Evolutionary conservation across 2,113 vertebrate species (phyloP), one percentile per base, ranked within the genome.

Genomic region (Mesitornis unicolor): DNA sequence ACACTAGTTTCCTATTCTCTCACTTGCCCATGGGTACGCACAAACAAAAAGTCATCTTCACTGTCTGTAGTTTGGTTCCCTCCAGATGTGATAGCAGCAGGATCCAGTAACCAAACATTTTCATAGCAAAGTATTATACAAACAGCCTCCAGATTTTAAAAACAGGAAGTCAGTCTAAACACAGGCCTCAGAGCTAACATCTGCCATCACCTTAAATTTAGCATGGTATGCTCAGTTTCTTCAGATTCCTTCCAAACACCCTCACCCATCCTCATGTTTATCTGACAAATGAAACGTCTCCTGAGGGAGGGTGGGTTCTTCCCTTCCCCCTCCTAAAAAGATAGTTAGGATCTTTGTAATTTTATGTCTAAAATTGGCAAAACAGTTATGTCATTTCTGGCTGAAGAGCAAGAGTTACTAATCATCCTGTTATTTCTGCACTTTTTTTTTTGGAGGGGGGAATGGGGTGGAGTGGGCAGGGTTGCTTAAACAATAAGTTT

Each of bases 111-210:
- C 47, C 47, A 89, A 93, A 84, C 50, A 87, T 78, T 92, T 90
- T 87, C 69, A 75, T 47, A 71, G 64, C 59, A 50, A 91, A 95
- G 35, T 43, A 71, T 84, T 84, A 94, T 26, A 93, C 57, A 96
- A 95, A 96, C 61, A 94, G 79, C 16, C 28, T 86, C 29, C 16
- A 50, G 70, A 93, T 67, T 83, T 91, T 85, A 91, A 91, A 93
- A 96, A 93, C 90, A 96, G 92, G 71, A 94, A 96, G 26, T 45
- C 70, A 70, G 67, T 80, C 50, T 95, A 94, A 95, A 94, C 85
- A 82, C 42, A 59, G 35, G 26, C 53, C 36, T 95, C 91, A 57
- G 48, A 89, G 25, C 68, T 85, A 91, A 92, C 81, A 79, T 90
- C 92, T 87, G 78, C 54, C 75, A 94, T 59, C 93, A 89, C 84